Evolutionary conservation across 2,888 invertebrate species (phyloP).

Genomic region (Neoaliturus tenellus): DNA sequence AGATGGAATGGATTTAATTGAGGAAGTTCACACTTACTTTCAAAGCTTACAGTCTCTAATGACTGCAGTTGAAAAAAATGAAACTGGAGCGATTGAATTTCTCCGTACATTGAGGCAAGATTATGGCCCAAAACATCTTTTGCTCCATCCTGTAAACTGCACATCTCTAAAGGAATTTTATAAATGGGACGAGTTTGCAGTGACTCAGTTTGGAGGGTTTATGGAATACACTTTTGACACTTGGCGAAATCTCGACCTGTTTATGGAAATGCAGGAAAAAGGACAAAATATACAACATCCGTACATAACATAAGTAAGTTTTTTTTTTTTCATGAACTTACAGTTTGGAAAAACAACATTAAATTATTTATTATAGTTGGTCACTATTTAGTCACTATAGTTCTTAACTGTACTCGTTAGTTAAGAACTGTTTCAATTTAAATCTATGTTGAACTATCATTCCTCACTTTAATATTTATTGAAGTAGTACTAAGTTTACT

Average conservation of each 20-base stretch:
- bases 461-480: too few relatives aligned
- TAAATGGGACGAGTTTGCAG: constrained; percentile 15
- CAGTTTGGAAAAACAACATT: too few relatives aligned
- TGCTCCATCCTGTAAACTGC: neutral
- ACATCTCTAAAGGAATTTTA: neutral
- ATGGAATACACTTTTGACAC: constrained; percentile 5
- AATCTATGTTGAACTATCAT: too few relatives aligned
- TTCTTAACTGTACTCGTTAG: too few relatives aligned
- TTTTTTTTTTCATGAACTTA: too few relatives aligned
- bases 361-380: too few relatives aligned
- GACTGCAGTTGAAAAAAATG: neutral
- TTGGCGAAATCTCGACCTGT: constrained; percentile 22
- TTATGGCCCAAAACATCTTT: constrained; percentile 23
- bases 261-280: constrained; percentile 34
- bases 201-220: constrained; percentile 17
- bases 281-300: too few relatives aligned
- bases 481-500: too few relatives aligned
- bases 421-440: too few relatives aligned
- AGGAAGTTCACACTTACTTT: constrained; percentile 10
- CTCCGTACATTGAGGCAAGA: neutral
- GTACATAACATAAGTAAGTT: too few relatives aligned
- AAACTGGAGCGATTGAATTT: neutral
- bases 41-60: neutral
- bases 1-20: constrained; percentile 12
- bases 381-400: too few relatives aligned